Evolutionary conservation across 2,888 invertebrate genomes (phyloP).

Genomic region (Cecidostiba fungosa): DNA sequence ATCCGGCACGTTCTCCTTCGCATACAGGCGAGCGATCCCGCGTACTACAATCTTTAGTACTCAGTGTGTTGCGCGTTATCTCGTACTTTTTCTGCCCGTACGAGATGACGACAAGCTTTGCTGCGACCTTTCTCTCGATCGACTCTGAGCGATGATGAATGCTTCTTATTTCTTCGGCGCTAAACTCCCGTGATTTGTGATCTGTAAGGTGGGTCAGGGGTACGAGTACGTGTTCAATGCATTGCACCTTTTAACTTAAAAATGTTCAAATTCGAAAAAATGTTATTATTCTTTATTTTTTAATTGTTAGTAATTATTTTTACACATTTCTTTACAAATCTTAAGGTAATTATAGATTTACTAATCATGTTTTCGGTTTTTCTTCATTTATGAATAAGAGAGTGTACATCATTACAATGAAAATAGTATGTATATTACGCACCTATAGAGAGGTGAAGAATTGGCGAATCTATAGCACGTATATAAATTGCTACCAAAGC

Average conservation of each 20-base stretch:
- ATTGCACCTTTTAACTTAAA: neutral
- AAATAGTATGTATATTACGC: too few species aligned
- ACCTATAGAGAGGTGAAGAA: too few species aligned
- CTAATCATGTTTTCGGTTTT: neutral
- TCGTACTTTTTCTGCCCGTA: neutral
- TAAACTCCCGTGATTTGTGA: slow-evolving; percentile 49
- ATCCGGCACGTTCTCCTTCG: slow-evolving; percentile 5
- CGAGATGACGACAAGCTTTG: neutral
- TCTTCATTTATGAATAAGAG: neutral
- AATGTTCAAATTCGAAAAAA: neutral
- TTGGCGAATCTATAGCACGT: too few species aligned
- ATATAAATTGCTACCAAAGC: too few species aligned
- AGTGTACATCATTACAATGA: neutral
- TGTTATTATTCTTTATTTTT: neutral
- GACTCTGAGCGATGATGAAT: slow-evolving; percentile 42
- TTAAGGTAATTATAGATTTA: neutral
- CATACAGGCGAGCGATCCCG: neutral
- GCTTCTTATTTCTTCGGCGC: neutral
- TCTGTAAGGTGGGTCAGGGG: slow-evolving; percentile 39
- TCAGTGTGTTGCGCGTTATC: slow-evolving; percentile 5
- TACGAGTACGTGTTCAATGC: neutral
- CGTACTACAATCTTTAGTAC: neutral
- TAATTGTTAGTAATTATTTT: neutral
- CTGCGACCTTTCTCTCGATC: slow-evolving; percentile 38
- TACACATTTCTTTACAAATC: neutral